Percentiles rank a stretch among this genome's conserved stretches.
Conservation (phyloP, 2,888 invertebrate genomes). For the Diarsia dahlii region DNA sequence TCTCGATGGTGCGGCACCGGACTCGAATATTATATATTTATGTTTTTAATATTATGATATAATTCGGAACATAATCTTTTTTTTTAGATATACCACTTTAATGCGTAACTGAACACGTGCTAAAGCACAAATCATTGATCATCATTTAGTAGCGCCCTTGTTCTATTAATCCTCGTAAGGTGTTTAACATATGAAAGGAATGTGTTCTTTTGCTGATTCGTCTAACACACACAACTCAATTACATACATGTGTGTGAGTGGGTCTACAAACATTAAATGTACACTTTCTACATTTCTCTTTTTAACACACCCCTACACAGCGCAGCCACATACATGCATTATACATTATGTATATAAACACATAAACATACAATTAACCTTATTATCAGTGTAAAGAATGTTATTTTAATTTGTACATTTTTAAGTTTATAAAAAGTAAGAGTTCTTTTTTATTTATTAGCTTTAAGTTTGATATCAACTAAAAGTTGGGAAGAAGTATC, state of each 20-base stretch:
- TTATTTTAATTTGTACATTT: conserved; percentile 59
- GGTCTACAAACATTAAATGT: conserved; percentile 10
- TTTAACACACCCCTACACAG: not conserved
- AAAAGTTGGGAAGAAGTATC: conserved; percentile 43
- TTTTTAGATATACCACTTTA: not conserved
- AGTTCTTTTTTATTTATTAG: conserved; percentile 62
- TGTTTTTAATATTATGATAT: conserved; percentile 2
- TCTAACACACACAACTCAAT: not conserved
- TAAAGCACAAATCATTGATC: not conserved
- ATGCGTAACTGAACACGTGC: conserved; percentile 2
- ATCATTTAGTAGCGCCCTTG: not conserved
- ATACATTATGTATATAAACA: conserved; percentile 40
- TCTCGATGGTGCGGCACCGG: conserved; percentile 8
- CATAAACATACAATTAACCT: conserved; percentile 30
- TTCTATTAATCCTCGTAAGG: conserved; percentile 23
- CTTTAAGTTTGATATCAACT: conserved; percentile 59
- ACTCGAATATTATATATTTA: conserved; percentile 20
- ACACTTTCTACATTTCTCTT: conserved; percentile 24
- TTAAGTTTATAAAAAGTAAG: conserved; percentile 58
- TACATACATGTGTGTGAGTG: not conserved
- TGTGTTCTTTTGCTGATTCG: not conserved
- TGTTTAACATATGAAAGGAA: conserved; percentile 17
- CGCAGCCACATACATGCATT: conserved; percentile 14
- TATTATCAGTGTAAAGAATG: conserved; percentile 55
- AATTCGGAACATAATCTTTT: conserved; percentile 1